phyloP scores from a whole-genome alignment of 2,888 invertebrate genomes.

The Aporophyla lueneburgensis region DNA sequence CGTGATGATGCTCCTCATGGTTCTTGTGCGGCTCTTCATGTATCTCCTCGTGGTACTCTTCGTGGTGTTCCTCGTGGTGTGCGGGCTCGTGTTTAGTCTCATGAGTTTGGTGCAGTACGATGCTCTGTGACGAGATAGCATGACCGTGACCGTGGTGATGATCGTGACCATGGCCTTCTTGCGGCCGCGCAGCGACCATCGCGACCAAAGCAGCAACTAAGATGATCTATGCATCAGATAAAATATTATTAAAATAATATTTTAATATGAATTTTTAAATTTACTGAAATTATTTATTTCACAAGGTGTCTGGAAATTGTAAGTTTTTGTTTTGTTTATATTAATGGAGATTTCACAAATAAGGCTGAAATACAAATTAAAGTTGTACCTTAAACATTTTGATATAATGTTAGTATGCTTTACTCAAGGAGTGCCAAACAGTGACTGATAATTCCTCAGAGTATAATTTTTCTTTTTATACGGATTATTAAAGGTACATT shows the following conservation, averaged over 20 bases:
- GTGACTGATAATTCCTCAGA: constrained; percentile 42
- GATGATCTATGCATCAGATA: constrained; percentile 36
- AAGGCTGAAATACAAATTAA: no score
- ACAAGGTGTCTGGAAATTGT: background rate
- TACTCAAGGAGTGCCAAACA: constrained; percentile 8
- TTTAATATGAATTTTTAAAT: background rate
- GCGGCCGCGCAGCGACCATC: constrained; percentile 57
- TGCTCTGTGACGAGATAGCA: constrained; percentile 75
- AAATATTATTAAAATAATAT: background rate
- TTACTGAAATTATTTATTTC: background rate
- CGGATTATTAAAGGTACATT: constrained; percentile 10
- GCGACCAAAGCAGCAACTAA: constrained; percentile 45
- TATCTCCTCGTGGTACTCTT: background rate
- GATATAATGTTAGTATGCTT: background rate
- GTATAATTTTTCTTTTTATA: constrained; percentile 51
- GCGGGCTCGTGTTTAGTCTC: constrained; percentile 45
- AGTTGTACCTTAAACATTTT: constrained; percentile 57
- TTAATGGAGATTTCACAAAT: no score
- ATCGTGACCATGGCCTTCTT: constrained; percentile 52
- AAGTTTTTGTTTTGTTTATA: background rate
- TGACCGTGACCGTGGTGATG: constrained; percentile 56
- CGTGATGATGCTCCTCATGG: constrained; percentile 16
- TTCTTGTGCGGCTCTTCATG: constrained; percentile 6
- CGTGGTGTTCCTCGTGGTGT: constrained; percentile 27
- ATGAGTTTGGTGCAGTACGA: constrained; percentile 72